Evolutionary conservation across 1,140 invertebrate genomes (phyloP), one percentile per base, ranked within the genome.

Genomic region (Phymastichus coffea): DNA sequence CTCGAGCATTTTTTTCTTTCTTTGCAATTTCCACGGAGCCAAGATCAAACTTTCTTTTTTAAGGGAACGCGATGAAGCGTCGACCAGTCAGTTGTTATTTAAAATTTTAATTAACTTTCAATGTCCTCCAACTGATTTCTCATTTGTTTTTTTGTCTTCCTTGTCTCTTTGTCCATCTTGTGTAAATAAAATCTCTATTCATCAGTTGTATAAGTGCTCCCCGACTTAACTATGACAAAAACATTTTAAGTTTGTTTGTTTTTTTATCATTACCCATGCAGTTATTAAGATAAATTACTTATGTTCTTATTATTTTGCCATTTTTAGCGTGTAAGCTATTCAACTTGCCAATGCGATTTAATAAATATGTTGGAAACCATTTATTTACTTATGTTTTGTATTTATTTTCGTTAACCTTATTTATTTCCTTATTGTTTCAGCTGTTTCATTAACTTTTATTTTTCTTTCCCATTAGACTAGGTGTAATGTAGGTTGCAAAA

Each of bases 331-430:
- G 69, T 77, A 77, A 79, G 76, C 66, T 69, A 72, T 71, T 63
- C 68, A 73, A 75, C 73, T 79, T 78, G 76, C 77, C 77, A 77
- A 75, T 75, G 75, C 66, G 62, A 66, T 71, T 74, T 61, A 78
- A 77, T 77, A 78, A 77, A 78, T 71, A 74, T 69, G 68, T 77
- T 79, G 70, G 68, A 74, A 76, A 63, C 51, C 35, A 66, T 57
- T 63, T 19, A 52, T 57, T 52, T 40, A 55, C 48, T 54, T 41
- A n/a, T 61, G 44, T 61, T 60, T 58, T 57, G 47, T 38, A 30
- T 47, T 59, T 52, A 25, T 38, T 51, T 59, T 60, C n/a, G n/a
- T 48, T 30, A 19, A 22, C 43, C 51, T 48, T 60, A 33, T 52
- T 48, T 65, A 33, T 56, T 57, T 52, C 43, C 38, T 52, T 30